Conservation (phyloP, 2,888 invertebrate genomes). For the Glomeris marginata region DNA sequence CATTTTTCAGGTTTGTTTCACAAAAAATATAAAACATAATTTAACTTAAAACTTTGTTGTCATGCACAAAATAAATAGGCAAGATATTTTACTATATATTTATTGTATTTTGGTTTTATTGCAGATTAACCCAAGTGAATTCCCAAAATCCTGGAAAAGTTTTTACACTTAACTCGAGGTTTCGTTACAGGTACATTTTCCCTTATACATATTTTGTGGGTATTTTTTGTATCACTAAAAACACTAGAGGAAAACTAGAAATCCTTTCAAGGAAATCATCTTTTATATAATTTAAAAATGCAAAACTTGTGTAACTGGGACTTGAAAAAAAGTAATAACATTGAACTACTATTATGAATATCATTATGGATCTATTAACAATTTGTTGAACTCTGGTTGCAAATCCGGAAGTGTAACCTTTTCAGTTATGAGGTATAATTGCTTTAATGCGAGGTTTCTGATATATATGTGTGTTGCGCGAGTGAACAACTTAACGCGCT, state of each 20-base stretch:
- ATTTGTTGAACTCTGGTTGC: background rate
- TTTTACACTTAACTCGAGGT: slow-evolving; percentile 60
- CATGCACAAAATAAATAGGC: background rate
- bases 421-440: too few relatives aligned
- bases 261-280: too few relatives aligned
- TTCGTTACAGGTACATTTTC: slow-evolving; percentile 51
- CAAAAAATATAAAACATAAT: too few relatives aligned
- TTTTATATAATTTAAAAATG: too few relatives aligned
- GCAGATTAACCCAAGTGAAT: slow-evolving; percentile 66
- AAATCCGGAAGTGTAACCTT: background rate
- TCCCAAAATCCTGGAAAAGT: slow-evolving; percentile 48
- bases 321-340: background rate
- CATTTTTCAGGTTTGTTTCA: slow-evolving; percentile 35
- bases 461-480: too few relatives aligned
- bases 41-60: too few relatives aligned
- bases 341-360: background rate
- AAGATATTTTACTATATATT: background rate
- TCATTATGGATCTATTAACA: background rate
- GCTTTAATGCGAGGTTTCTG: too few relatives aligned
- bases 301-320: too few relatives aligned
- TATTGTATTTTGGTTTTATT: slow-evolving; percentile 38
- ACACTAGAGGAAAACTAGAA: background rate
- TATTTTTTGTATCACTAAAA: too few relatives aligned
- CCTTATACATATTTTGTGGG: too few relatives aligned
- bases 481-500: too few relatives aligned